Conservation (phyloP, 2,888 invertebrate species). For the Tenthredo livida region DNA sequence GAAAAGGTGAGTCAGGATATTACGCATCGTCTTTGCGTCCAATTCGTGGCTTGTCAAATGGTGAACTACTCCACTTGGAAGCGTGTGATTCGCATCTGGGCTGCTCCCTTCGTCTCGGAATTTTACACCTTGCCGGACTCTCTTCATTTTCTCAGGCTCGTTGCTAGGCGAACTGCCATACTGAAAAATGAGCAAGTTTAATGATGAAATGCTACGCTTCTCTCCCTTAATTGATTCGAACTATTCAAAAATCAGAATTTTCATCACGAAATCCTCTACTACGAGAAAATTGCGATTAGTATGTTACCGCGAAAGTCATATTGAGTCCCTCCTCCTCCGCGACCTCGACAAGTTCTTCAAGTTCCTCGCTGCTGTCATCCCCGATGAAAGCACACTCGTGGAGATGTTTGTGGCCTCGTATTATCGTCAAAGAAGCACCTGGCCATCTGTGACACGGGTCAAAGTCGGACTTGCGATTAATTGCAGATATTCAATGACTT, state of each 20-base stretch:
- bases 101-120: conserved; percentile 79
- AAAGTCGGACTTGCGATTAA: neutral
- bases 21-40: conserved; percentile 71
- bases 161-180: conserved; percentile 80
- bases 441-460: conserved; percentile 82
- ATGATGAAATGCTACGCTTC: neutral
- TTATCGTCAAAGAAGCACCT: conserved; percentile 88
- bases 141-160: conserved; percentile 83
- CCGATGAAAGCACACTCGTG: conserved; percentile 91
- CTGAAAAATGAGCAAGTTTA: neutral
- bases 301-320: conserved; percentile 5
- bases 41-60: conserved; percentile 70
- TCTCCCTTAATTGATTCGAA: neutral
- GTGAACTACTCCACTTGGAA: conserved; percentile 51
- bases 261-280: neutral
- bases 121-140: conserved; percentile 82
- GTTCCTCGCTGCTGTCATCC: conserved; percentile 88
- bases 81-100: conserved; percentile 9
- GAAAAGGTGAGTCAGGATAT: conserved; percentile 69
- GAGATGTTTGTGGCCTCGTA: conserved; percentile 87
- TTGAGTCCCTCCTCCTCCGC: conserved; percentile 75
- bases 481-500: neutral
- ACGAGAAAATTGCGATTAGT: neutral
- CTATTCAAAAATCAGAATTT: neutral
- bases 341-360: conserved; percentile 83